phyloP scores from a whole-genome alignment of 2,113 vertebrate species.

The Zapus hudsonius region DNA sequence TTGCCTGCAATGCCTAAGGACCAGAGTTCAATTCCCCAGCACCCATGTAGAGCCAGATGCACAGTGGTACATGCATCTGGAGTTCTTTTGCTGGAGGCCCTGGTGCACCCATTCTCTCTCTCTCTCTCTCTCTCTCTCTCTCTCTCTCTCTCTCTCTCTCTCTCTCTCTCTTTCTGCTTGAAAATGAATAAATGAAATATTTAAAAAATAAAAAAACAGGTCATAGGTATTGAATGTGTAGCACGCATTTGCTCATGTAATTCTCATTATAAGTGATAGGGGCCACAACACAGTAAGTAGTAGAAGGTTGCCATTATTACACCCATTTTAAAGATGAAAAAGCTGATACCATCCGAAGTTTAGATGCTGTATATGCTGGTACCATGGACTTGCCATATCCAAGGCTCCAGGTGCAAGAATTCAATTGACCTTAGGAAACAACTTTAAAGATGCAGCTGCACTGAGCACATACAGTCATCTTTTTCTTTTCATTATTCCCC shows the following conservation, averaged over 20 bases:
- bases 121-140: too few relatives aligned
- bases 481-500: background rate
- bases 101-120: too few relatives aligned
- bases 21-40: too few relatives aligned
- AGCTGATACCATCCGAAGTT: background rate
- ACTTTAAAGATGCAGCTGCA: background rate
- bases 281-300: background rate
- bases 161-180: too few relatives aligned
- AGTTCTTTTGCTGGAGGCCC: too few relatives aligned
- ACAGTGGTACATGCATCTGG: too few relatives aligned
- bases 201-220: background rate
- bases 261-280: background rate
- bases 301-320: background rate
- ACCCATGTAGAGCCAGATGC: too few relatives aligned
- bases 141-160: too few relatives aligned
- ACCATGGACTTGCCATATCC: background rate
- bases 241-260: background rate
- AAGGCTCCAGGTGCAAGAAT: background rate
- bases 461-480: background rate
- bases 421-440: background rate
- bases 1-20: too few relatives aligned
- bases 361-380: accelerated
- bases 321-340: background rate
- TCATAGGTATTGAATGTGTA: background rate
- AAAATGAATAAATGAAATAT: too few relatives aligned